phyloP scores from a whole-genome alignment of 2,888 invertebrate species.

The Andrena haemorrhoa region DNA sequence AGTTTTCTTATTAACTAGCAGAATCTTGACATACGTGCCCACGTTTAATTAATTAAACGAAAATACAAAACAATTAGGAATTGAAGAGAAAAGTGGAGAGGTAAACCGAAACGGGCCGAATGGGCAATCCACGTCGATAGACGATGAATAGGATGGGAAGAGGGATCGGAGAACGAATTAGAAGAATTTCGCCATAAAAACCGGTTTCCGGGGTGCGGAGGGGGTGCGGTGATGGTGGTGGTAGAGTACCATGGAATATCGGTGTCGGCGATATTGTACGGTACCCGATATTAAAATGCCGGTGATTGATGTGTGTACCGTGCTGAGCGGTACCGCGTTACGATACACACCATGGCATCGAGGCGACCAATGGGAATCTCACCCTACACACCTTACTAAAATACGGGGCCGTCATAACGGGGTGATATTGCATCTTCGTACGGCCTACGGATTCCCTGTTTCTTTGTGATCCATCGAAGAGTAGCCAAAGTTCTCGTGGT shows the following conservation, averaged over 20 bases:
- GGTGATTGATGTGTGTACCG: constrained; percentile 85
- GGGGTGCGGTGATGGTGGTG: constrained; percentile 20
- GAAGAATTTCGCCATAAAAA: constrained; percentile 82
- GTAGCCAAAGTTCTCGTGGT: constrained; percentile 56
- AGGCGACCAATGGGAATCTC: constrained; percentile 68
- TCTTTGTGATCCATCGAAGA: constrained; percentile 66
- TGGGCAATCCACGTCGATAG: constrained; percentile 1
- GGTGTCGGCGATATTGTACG: constrained; percentile 82
- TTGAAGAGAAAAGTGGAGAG: background rate
- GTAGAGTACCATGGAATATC: constrained; percentile 72
- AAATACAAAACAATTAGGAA: background rate
- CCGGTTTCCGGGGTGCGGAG: constrained; percentile 54
- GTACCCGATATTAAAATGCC: constrained; percentile 85
- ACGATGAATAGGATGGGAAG: constrained; percentile 15
- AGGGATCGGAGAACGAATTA: constrained; percentile 75
- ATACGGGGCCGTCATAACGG: constrained; percentile 80
- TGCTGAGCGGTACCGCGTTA: constrained; percentile 76
- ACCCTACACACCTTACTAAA: constrained; percentile 77
- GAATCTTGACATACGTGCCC: too few relatives aligned
- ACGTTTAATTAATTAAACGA: background rate
- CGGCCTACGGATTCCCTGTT: constrained; percentile 58
- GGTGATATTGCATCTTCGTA: constrained; percentile 82
- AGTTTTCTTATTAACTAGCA: too few relatives aligned
- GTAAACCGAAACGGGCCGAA: background rate
- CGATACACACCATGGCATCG: constrained; percentile 63